Base-by-base conservation (phyloP, 2,888 invertebrate species). In the Itoplectis maculator region DNA sequence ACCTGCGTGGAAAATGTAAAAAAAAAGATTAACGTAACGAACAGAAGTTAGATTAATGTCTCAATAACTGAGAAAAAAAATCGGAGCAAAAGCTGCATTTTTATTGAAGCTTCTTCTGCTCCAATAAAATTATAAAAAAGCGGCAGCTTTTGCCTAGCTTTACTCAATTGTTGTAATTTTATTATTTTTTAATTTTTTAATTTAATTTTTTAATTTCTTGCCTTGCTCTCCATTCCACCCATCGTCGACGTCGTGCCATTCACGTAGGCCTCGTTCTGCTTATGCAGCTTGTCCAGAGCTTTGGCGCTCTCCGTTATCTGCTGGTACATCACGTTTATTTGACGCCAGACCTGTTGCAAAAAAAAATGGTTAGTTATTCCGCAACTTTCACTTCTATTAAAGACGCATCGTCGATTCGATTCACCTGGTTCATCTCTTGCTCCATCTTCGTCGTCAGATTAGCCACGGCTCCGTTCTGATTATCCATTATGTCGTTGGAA, bases 291-390 rank as follows among this genome's bases (percentile, higher is more conserved):
- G 82, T 96, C 96, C n/a, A 98, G 93, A 2, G 96, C 94, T 51
- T 95, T 95, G 63, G 96, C 96, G 89, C 96, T 97, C 81, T 95
- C 95, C 40, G 95, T 95, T 89, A 98, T 95, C 91, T 97, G 97
- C 88, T 96, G 95, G 92, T 97, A 96, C 97, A 98, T 97, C 77
- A 97, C 96, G 84, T 97, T 97, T 87, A 98, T 97, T 92, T 97
- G 98, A 23, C 97, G 94, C 98, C 98, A 98, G 15, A 98, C 97
- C 92, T 92, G 35, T 35, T 42, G 23, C 45, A 18, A 4, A 59
- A 23, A 45, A n/a, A 18, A 66, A 18, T 8, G 49, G 47, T 47
- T n/a, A n/a, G n/a, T 13, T 8, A 42, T 2, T 8, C 2, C 13
- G 2, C 59, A 13, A 13, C 40, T 68, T 56, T 8, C 13, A 6